phyloP scores from a whole-genome alignment of 2,888 invertebrate genomes.

The Hesperia comma region DNA sequence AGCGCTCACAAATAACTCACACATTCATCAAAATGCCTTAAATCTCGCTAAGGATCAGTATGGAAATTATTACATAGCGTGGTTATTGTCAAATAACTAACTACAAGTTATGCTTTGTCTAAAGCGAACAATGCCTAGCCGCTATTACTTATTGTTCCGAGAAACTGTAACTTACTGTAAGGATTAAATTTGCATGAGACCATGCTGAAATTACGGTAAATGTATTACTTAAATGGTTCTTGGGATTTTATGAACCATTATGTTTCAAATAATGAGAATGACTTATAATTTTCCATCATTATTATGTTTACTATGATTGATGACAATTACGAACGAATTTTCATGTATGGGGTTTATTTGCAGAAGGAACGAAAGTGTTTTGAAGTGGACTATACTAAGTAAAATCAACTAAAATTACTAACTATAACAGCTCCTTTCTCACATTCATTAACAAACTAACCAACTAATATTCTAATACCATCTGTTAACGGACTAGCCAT shows the following conservation, averaged over 20 bases:
- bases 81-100: constrained; percentile 31
- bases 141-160: constrained; percentile 26
- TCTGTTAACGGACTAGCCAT: no score
- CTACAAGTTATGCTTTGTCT: constrained; percentile 36
- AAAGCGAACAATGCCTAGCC: constrained; percentile 22
- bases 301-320: neutral
- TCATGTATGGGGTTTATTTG: no score
- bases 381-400: no score
- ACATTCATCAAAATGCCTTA: constrained; percentile 3
- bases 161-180: constrained; percentile 17
- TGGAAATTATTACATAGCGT: constrained; percentile 23
- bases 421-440: no score
- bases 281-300: neutral
- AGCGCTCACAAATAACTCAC: neutral
- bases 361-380: no score
- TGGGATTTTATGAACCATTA: constrained; percentile 4
- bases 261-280: neutral
- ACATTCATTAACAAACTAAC: no score
- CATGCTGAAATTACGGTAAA: constrained; percentile 12
- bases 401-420: no score
- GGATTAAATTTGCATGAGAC: constrained; percentile 21
- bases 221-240: constrained; percentile 8
- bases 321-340: no score
- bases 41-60: constrained; percentile 8
- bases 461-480: no score